These are phyloP conservation scores for Limulus polyphemus DNA, from an alignment of 2,888 invertebrate genomes.

Conservation along the genomic window DNA sequence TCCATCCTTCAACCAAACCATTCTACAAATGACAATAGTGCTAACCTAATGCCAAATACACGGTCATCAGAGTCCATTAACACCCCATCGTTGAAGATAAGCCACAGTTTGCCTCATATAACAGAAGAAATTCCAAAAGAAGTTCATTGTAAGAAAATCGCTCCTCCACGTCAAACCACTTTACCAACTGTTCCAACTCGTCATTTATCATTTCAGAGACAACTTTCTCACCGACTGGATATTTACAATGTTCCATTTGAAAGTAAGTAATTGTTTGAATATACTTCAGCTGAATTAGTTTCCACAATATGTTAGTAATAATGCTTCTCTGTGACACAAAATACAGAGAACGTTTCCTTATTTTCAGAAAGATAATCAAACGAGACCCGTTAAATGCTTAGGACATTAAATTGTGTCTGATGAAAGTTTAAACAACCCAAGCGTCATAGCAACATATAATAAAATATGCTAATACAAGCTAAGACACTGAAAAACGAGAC, in stretches of 20 bases:
- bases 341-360: too few relatives aligned
- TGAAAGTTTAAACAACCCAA: too few relatives aligned
- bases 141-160: conserved; percentile 18
- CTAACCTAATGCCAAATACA: too few relatives aligned
- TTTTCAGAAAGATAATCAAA: too few relatives aligned
- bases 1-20: conserved; percentile 13
- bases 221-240: conserved; percentile 64
- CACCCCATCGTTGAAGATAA: conserved; percentile 40
- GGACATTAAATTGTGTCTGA: too few relatives aligned
- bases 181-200: conserved; percentile 66
- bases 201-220: conserved; percentile 67
- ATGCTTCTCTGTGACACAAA: too few relatives aligned
- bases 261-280: conserved; percentile 7
- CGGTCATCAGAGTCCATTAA: conserved; percentile 1
- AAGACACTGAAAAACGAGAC: too few relatives aligned
- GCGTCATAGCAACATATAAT: too few relatives aligned
- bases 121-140: conserved; percentile 52
- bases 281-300: too few relatives aligned
- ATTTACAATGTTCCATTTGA: conserved; percentile 59
- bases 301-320: too few relatives aligned
- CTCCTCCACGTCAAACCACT: conserved; percentile 57
- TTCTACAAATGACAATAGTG: not conserved
- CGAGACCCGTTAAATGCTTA: too few relatives aligned
- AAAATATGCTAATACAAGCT: too few relatives aligned
- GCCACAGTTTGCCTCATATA: conserved; percentile 60